Conservation (phyloP, 2,888 invertebrate genomes). For the Cataglyphis altisquamis region DNA sequence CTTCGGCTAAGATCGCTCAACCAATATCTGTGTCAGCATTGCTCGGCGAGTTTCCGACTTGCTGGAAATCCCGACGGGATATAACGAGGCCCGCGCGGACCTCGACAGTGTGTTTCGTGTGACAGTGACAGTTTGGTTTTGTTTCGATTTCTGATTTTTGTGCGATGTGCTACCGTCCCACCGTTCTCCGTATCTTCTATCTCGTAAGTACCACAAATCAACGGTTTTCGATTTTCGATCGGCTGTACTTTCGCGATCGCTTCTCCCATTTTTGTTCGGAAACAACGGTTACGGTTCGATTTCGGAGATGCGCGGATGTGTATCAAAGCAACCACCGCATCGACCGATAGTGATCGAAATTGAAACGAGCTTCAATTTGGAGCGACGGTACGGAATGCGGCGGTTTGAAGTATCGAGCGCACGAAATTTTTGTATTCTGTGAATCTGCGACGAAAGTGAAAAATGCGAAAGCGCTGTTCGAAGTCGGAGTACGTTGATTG, state of each 20-base stretch:
- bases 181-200: slow-evolving; percentile 65
- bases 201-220: slow-evolving; percentile 72
- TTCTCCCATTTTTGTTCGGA: background rate
- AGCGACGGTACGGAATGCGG: slow-evolving; percentile 31
- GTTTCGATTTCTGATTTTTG: slow-evolving; percentile 57
- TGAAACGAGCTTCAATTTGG: background rate
- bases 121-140: slow-evolving; percentile 67
- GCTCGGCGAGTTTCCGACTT: slow-evolving; percentile 27
- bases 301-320: background rate
- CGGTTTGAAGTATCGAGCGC: background rate
- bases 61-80: slow-evolving; percentile 39
- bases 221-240: background rate
- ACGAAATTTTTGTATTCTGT: background rate
- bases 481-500: slow-evolving; percentile 14
- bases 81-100: slow-evolving; percentile 56
- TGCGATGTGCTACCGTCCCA: slow-evolving; percentile 72
- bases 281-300: background rate
- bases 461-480: slow-evolving; percentile 38
- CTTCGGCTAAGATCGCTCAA: slow-evolving; percentile 27
- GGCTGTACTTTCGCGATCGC: background rate
- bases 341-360: slow-evolving; percentile 14
- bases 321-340: background rate
- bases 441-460: slow-evolving; percentile 30
- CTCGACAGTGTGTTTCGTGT: slow-evolving; percentile 69
- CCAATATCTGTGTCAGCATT: slow-evolving; percentile 14